These are phyloP conservation scores for Halictus ligatus DNA, from an alignment of 2,888 invertebrate species.

Conservation along the genomic window DNA sequence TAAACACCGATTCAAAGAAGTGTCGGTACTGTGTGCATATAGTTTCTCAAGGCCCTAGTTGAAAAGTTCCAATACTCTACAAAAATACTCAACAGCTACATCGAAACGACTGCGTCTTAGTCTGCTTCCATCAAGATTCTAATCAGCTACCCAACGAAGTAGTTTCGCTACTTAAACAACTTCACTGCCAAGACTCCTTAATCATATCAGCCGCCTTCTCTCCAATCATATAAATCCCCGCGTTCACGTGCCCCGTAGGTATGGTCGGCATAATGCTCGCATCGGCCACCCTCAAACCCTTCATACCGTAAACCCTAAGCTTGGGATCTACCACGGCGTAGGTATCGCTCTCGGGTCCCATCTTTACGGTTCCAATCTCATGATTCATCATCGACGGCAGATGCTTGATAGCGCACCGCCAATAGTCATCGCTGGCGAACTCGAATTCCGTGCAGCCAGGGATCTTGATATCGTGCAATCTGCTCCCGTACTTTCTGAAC, in stretches of 20 bases:
- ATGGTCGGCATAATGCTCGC: conserved; percentile 87
- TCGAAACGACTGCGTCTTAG: neutral
- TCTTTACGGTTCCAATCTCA: conserved; percentile 87
- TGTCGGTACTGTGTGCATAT: too few species aligned
- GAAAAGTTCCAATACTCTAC: neutral
- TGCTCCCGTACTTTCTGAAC: conserved; percentile 84
- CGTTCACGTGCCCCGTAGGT: conserved; percentile 86
- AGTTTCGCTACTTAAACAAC: neutral
- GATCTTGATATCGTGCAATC: conserved; percentile 82
- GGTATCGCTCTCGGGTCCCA: conserved; percentile 85
- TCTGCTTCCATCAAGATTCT: neutral
- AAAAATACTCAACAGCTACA: neutral
- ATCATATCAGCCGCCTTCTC: conserved; percentile 87
- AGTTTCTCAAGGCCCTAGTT: too few species aligned
- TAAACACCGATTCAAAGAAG: too few species aligned
- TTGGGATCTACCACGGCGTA: conserved; percentile 86
- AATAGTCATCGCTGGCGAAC: conserved; percentile 87
- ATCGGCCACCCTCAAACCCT: conserved; percentile 86
- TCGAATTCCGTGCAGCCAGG: conserved; percentile 86
- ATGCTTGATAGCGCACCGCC: conserved; percentile 88
- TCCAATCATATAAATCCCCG: conserved; percentile 87
- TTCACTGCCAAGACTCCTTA: conserved; percentile 83
- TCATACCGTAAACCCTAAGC: conserved; percentile 85
- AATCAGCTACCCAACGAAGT: too few species aligned
- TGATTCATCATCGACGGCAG: conserved; percentile 88